These are phyloP conservation scores for Malthinus flaveolus DNA, from an alignment of 2,888 invertebrate species.

Conservation along the genomic window DNA sequence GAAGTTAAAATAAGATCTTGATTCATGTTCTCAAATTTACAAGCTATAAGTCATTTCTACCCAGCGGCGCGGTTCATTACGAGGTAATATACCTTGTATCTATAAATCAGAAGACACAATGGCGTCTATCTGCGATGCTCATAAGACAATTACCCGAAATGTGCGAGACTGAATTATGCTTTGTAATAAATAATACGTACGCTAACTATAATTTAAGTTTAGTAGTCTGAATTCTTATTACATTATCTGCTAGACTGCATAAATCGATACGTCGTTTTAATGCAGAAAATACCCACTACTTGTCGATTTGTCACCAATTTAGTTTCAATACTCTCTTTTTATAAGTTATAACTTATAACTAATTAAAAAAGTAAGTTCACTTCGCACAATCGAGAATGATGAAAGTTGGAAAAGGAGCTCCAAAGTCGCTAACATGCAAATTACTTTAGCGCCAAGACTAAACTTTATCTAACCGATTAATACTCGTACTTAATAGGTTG, in stretches of 20 bases:
- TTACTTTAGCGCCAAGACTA: too few species aligned
- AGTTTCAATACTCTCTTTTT: too few species aligned
- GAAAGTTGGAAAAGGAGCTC: too few species aligned
- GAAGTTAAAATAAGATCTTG: conserved; percentile 4
- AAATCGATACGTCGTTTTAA: too few species aligned
- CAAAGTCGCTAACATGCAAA: too few species aligned
- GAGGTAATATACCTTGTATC: conserved; percentile 30
- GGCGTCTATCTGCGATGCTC: conserved; percentile 27
- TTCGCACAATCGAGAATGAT: too few species aligned
- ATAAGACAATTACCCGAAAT: conserved; percentile 33
- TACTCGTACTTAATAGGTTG: too few species aligned
- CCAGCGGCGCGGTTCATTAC: conserved; percentile 26
- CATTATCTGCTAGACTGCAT: neutral
- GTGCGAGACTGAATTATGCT: conserved; percentile 28
- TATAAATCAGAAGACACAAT: conserved; percentile 33
- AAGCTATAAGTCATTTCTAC: conserved; percentile 23
- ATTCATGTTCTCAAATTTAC: conserved; percentile 15
- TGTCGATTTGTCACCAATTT: too few species aligned
- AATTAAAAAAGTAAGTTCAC: too few species aligned
- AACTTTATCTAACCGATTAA: too few species aligned
- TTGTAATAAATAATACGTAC: conserved; percentile 25
- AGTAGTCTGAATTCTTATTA: conserved; percentile 14
- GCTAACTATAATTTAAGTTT: conserved; percentile 28
- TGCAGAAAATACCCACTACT: too few species aligned
- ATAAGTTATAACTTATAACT: too few species aligned